A percentile compares a stretch with the other conserved stretches of the same genome.
phyloP scores from a whole-genome alignment of 2,113 vertebrate species.

The Melanerpes formicivorus region DNA sequence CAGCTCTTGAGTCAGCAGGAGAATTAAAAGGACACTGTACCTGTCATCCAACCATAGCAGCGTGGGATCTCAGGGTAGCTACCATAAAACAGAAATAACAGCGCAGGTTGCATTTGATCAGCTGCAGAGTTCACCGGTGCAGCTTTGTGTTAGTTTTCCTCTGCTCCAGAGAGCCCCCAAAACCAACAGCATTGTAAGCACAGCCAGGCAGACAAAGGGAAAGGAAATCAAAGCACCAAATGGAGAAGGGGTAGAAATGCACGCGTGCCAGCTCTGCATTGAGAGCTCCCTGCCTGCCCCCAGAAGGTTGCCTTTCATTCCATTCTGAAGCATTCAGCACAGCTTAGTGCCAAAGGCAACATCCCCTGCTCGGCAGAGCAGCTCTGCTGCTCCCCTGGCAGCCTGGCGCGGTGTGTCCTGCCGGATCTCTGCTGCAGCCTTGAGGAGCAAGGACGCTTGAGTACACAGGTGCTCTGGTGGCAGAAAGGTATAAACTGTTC shows the following conservation, averaged over 20 bases:
- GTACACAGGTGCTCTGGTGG: not conserved
- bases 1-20: not conserved
- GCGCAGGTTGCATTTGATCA: not conserved
- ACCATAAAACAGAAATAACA: not conserved
- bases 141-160: not conserved
- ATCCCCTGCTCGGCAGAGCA: not conserved
- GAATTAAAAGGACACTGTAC: not conserved
- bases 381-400: conserved; percentile 10
- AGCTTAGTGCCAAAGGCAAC: conserved; percentile 40
- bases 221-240: conserved; percentile 39
- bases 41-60: not conserved
- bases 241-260: not conserved
- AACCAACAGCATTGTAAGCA: not conserved
- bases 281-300: conserved; percentile 15
- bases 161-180: not conserved
- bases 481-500: not conserved
- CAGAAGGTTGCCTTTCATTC: conserved; percentile 13
- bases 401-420: not conserved
- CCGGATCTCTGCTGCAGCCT: not conserved
- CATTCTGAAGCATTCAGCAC: conserved; percentile 14
- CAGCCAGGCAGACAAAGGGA: not conserved
- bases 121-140: not conserved
- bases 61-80: not conserved
- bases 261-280: not conserved
- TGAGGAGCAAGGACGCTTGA: not conserved